Evolutionary conservation across 2,113 vertebrate genomes (phyloP).

Genomic region (Pipra filicauda): DNA sequence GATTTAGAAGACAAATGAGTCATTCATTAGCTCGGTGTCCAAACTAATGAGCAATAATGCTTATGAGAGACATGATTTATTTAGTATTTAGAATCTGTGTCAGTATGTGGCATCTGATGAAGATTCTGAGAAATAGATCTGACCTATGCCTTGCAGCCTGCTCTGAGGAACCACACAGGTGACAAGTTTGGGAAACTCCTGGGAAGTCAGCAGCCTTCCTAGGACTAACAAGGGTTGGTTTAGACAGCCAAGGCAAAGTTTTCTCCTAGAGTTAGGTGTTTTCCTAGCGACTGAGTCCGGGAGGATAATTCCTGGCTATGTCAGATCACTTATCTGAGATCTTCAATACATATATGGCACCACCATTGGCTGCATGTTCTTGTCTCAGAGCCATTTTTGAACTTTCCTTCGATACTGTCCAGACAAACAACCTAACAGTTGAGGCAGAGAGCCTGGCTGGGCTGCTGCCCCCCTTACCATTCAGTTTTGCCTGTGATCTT

Average conservation of each 20-base stretch:
- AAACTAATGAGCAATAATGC: conserved; percentile 63
- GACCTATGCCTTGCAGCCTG: background rate
- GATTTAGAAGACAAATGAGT: conserved; percentile 63
- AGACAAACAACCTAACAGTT: background rate
- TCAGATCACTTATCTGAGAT: background rate
- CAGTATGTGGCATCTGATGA: conserved; percentile 6
- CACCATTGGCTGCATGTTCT: accelerated
- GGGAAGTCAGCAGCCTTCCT: background rate
- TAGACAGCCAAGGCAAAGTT: background rate
- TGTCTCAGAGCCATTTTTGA: background rate
- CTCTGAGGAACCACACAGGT: background rate
- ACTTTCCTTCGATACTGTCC: background rate
- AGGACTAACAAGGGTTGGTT: background rate
- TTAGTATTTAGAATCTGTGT: conserved; percentile 35
- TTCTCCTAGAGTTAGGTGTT: background rate
- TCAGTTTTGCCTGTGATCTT: background rate
- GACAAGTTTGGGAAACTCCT: background rate
- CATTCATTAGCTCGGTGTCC: conserved; percentile 45
- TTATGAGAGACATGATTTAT: conserved; percentile 68
- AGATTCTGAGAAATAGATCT: background rate
- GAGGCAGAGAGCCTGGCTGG: background rate
- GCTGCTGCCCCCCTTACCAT: background rate
- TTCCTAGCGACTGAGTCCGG: background rate
- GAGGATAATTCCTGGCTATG: background rate
- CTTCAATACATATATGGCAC: background rate